Conservation (phyloP, 2,797 vertebrate species). For the Cetoscarus ocellatus region DNA sequence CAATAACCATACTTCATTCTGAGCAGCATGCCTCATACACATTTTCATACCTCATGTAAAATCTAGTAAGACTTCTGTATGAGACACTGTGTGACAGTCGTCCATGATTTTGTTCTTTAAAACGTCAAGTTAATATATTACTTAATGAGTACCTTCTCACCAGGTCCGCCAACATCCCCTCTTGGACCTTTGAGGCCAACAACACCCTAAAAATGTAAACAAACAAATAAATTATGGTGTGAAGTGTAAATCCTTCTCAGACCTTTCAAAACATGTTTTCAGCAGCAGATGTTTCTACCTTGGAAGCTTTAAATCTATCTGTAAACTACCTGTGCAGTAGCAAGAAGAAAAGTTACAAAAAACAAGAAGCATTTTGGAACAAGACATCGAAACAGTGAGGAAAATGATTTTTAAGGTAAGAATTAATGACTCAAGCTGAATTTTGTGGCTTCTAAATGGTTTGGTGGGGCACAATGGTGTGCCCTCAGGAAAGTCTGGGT, state of each 20-base stretch:
- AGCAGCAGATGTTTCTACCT: not conserved
- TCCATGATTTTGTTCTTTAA: too few species aligned
- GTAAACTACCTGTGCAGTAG: not conserved
- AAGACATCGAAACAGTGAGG: not conserved
- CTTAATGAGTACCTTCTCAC: conserved; percentile 84
- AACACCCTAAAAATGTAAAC: conserved; percentile 81
- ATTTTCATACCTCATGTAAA: not conserved
- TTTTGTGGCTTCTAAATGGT: too few species aligned
- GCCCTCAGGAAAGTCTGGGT: too few species aligned
- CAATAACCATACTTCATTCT: too few species aligned
- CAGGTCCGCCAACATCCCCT: conserved; percentile 87
- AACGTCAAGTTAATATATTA: not conserved
- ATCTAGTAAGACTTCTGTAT: not conserved
- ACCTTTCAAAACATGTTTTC: too few species aligned
- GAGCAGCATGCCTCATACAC: not conserved
- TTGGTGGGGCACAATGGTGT: too few species aligned
- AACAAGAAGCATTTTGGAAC: not conserved
- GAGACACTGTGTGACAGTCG: not conserved
- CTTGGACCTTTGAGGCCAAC: conserved; percentile 79
- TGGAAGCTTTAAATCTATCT: not conserved
- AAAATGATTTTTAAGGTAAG: too few species aligned
- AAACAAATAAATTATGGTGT: not conserved
- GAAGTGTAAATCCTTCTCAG: too few species aligned
- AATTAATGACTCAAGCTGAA: too few species aligned
- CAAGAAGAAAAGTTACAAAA: not conserved